Conservation (phyloP, 2,113 vertebrate species). For the Perca flavescens region DNA sequence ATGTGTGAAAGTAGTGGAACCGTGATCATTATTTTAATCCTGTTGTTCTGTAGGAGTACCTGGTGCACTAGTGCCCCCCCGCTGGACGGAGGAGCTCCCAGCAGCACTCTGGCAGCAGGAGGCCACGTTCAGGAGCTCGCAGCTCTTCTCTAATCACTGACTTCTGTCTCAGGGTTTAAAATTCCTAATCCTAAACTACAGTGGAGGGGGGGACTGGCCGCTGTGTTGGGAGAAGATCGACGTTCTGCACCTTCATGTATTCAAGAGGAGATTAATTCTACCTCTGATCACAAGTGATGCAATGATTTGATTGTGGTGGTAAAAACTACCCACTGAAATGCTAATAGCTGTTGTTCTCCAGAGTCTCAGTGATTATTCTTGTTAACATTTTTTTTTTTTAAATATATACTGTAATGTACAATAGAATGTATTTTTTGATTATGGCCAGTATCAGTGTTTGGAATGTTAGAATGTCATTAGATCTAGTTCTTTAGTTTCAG, state of each 20-base stretch:
- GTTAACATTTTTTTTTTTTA: background rate
- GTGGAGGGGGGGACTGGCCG: background rate
- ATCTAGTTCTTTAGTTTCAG: background rate
- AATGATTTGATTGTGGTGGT: background rate
- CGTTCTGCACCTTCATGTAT: background rate
- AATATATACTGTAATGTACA: background rate
- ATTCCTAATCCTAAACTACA: background rate
- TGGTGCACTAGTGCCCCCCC: conserved; percentile 84
- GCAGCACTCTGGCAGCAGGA: background rate
- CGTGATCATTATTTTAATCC: too few species aligned
- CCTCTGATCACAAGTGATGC: background rate
- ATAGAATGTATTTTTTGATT: background rate
- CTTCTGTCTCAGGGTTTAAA: background rate
- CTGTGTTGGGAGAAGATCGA: background rate
- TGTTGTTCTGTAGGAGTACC: conserved; percentile 75
- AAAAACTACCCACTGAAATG: background rate
- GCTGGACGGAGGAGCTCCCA: conserved; percentile 17
- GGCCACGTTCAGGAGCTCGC: background rate
- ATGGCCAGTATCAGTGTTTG: background rate
- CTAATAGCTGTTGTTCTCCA: background rate
- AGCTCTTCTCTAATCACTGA: background rate
- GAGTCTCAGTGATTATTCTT: background rate
- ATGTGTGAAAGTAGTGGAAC: too few species aligned
- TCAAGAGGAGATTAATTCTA: conserved; percentile 3
- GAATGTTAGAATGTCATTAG: background rate